Conservation (phyloP, 2,797 vertebrate species). For the Lacerta agilis region DNA sequence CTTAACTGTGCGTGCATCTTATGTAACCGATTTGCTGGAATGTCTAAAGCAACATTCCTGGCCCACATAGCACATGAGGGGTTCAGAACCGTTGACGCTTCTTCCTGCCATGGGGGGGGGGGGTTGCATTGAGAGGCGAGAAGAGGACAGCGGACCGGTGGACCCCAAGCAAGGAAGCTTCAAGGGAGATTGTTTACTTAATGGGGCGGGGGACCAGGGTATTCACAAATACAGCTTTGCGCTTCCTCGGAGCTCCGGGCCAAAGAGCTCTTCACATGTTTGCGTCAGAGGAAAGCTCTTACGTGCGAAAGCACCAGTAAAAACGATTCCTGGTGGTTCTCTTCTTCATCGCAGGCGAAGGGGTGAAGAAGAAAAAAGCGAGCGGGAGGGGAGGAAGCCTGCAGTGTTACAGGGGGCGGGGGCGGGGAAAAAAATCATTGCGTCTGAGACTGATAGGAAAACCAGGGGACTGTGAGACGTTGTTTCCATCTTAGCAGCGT, state of each 20-base stretch:
- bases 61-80: background rate
- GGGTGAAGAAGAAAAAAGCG: background rate
- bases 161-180: background rate
- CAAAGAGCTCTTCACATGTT: conserved; percentile 68
- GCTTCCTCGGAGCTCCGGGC: conserved; percentile 59
- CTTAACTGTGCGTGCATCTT: conserved; percentile 36
- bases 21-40: conserved; percentile 47
- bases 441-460: background rate
- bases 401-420: conserved; percentile 61
- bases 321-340: conserved; percentile 73
- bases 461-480: background rate
- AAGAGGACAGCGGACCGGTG: too few relatives aligned
- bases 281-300: conserved; percentile 74
- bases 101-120: background rate
- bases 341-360: conserved; percentile 48
- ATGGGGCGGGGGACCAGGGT: too few relatives aligned
- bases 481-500: background rate
- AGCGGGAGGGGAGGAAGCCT: conserved; percentile 61
- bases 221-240: conserved; percentile 19
- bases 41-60: conserved; percentile 16
- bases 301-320: conserved; percentile 70
- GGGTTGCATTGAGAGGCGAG: background rate
- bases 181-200: background rate
- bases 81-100: background rate
- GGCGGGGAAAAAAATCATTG: background rate